These are phyloP conservation scores for Cygnus atratus DNA, from an alignment of 2,113 vertebrate species.

Conservation along the genomic window DNA sequence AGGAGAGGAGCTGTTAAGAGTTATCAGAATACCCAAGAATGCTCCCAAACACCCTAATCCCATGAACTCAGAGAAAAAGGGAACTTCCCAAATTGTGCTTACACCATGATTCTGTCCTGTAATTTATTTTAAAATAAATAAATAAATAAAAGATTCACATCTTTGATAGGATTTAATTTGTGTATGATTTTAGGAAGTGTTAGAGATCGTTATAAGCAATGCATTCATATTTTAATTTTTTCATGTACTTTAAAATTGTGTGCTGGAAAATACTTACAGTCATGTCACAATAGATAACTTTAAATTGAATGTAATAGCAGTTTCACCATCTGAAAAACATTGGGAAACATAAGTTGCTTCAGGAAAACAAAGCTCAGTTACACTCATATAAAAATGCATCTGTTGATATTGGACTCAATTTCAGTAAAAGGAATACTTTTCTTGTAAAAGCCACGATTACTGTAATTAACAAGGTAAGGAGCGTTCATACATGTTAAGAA, in stretches of 20 bases:
- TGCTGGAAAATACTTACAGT: background rate
- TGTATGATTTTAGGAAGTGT: background rate
- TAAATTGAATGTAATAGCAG: background rate
- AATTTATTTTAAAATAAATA: background rate
- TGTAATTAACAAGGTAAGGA: background rate
- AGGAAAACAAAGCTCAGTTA: background rate
- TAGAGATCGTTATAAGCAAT: background rate
- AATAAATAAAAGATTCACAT: background rate
- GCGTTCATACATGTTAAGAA: conserved; percentile 31
- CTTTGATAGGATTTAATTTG: background rate
- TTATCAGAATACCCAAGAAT: background rate
- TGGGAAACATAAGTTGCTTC: background rate
- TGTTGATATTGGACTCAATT: conserved; percentile 10
- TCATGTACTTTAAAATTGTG: background rate
- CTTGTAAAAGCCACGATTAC: background rate
- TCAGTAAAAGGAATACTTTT: background rate
- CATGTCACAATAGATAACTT: background rate
- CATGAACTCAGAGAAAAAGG: background rate
- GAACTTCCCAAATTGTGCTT: background rate
- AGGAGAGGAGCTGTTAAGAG: background rate
- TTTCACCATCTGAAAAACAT: background rate
- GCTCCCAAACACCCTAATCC: background rate
- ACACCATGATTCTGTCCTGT: background rate
- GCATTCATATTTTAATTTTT: background rate
- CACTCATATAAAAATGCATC: background rate